Conservation (phyloP, 1,140 invertebrate genomes). For the Myzus persicae region DNA sequence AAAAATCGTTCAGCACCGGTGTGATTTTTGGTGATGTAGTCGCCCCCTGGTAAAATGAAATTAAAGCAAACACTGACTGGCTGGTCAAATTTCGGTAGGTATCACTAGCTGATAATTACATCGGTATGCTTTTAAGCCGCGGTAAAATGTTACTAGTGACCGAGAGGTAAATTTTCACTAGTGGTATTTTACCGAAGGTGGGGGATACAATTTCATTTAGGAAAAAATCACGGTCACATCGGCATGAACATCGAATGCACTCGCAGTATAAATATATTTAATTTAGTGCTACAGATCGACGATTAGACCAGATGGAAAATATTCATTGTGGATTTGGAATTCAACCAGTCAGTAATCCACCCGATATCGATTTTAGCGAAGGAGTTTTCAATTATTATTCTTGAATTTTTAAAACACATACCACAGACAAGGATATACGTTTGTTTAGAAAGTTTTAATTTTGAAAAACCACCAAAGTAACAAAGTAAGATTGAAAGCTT, state of each 20-base stretch:
- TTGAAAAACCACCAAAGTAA: not conserved
- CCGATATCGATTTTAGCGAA: not conserved
- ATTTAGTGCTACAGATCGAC: not conserved
- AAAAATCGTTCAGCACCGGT: not conserved
- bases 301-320: not conserved
- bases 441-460: not conserved
- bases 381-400: not conserved
- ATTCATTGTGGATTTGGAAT: not conserved
- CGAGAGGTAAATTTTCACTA: not conserved
- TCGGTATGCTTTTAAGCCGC: not conserved
- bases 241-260: not conserved
- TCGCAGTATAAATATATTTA: too few relatives aligned
- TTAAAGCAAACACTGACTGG: not conserved
- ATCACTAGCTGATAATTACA: not conserved
- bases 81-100: not conserved
- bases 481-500: not conserved
- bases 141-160: constrained; percentile 1
- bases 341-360: not conserved
- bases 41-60: not conserved
- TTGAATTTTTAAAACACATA: not conserved
- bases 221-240: not conserved
- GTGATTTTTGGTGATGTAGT: not conserved
- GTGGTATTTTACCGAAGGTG: not conserved
- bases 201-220: not conserved
- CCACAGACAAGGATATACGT: not conserved